Evolutionary conservation across 2,888 invertebrate species (phyloP), one percentile per base, ranked within the genome.

Genomic region (Muscina levida): DNA sequence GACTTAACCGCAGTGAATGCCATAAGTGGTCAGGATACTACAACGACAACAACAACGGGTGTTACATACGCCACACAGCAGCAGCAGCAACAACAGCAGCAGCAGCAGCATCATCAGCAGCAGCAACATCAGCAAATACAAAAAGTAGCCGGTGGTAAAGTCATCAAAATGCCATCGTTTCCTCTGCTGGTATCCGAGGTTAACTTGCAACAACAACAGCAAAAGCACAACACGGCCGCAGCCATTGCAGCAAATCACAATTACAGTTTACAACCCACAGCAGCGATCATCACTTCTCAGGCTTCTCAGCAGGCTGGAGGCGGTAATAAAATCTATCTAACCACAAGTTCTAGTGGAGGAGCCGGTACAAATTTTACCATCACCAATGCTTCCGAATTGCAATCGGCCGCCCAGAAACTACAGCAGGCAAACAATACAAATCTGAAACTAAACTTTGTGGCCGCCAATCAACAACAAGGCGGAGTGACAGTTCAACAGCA

Each of bases 211-310:
- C 86, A 82, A 44, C 84, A 85, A 39, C 87, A 86, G 67, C 85
- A 87, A 65, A 86, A 87, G 78, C 86, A 87, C 68, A 88, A 89
- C 26, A 87, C 88, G 10, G 88, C 89, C 11, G 89, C 89, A 0
- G 87, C 89, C 42, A 88, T 89, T 62, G 89, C 89, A 1, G 88
- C 90, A 15, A 91, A 91, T 80, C 90, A 91, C 82, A 91, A 91
- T 74, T 91, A 91, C 70, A 91, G 90, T 72, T 76, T 91, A 67
- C 90, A 90, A 74, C 89, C 90, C 13, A 86, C 90, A 1, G 86
- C 89, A n/a, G 88, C 89, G 22, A 89, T 89, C 19, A 87, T 89
- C 19, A 89, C 89, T 5, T 87, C 89, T 17, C 89, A 89, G 67
- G 84, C 85, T 46, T 85, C 85, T 72, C 86, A 87, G 57, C 85